phyloP scores from a whole-genome alignment of 1,140 invertebrate species.

The Orius insidiosus region DNA sequence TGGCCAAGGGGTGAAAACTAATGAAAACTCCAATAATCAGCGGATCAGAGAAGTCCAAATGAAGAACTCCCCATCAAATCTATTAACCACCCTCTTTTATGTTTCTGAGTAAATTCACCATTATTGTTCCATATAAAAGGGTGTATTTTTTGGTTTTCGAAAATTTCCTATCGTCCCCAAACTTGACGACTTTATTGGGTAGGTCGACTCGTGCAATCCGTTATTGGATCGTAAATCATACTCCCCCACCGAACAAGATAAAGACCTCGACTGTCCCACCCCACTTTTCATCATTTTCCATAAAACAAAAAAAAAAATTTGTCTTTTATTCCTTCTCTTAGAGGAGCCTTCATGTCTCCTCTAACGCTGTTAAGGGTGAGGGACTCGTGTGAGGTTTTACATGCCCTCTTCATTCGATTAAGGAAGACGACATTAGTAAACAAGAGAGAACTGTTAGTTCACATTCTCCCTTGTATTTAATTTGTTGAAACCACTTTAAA shows the following conservation, averaged over 20 bases:
- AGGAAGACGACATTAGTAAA: no score
- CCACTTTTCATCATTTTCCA: constrained; percentile 4
- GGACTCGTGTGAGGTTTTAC: not conserved
- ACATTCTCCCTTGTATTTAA: no score
- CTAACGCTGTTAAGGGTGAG: not conserved
- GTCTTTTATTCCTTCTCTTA: not conserved
- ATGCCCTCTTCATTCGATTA: not conserved
- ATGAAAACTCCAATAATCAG: no score
- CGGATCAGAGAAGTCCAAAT: no score
- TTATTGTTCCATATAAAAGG: no score
- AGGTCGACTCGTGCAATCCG: constrained; percentile 9
- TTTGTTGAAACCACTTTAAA: no score
- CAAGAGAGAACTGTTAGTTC: no score
- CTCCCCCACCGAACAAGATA: constrained; percentile 3
- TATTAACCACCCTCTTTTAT: no score
- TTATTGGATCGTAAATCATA: constrained; percentile 11
- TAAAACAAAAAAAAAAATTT: not conserved
- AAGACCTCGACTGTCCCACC: constrained; percentile 2
- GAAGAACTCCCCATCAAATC: no score
- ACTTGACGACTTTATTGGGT: constrained; percentile 1
- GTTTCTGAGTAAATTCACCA: no score
- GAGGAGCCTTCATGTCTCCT: not conserved
- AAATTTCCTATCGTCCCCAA: not conserved
- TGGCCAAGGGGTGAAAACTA: no score
- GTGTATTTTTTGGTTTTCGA: no score